These are phyloP conservation scores for Drosophila parvula DNA, from an alignment of 1,140 invertebrate genomes.

Conservation along the genomic window DNA sequence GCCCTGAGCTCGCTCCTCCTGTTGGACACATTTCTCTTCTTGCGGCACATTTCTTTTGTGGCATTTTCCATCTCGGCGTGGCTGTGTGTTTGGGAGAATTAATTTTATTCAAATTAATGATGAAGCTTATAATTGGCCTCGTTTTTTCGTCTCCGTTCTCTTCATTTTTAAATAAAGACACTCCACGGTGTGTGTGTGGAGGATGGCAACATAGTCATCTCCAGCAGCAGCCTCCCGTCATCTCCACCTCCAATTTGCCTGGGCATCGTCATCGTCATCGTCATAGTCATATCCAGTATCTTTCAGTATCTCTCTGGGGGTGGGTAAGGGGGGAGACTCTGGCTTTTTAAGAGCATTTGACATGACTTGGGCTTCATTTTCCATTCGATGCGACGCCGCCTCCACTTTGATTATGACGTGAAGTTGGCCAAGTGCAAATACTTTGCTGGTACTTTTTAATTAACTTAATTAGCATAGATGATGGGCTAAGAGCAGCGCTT, in stretches of 20 bases:
- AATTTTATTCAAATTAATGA: conserved; percentile 83
- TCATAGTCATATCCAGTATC: conserved; percentile 20
- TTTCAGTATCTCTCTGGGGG: conserved; percentile 18
- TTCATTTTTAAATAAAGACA: conserved; percentile 56
- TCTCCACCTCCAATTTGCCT: conserved; percentile 15
- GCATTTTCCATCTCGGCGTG: conserved; percentile 25
- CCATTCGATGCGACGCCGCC: conserved; percentile 66
- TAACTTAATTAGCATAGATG: conserved; percentile 82
- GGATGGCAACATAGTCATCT: conserved; percentile 51
- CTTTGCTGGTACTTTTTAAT: conserved; percentile 82
- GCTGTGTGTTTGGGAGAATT: conserved; percentile 60
- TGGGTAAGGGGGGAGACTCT: conserved; percentile 22
- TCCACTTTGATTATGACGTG: conserved; percentile 81
- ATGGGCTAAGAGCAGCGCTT: conserved; percentile 76
- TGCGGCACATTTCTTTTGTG: conserved; percentile 51
- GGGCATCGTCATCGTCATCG: conserved; percentile 26
- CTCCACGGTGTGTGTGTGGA: conserved; percentile 51
- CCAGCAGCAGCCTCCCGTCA: conserved; percentile 11
- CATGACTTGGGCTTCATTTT: conserved; percentile 78
- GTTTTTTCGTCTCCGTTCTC: conserved; percentile 55
- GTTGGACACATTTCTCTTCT: conserved; percentile 38
- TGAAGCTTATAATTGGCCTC: conserved; percentile 79
- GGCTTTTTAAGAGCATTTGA: conserved; percentile 80
- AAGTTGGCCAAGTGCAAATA: conserved; percentile 82
- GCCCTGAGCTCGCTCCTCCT: neutral